These are phyloP conservation scores for Lasiurus cinereus DNA, from an alignment of 2,113 vertebrate genomes.

Conservation along the genomic window DNA sequence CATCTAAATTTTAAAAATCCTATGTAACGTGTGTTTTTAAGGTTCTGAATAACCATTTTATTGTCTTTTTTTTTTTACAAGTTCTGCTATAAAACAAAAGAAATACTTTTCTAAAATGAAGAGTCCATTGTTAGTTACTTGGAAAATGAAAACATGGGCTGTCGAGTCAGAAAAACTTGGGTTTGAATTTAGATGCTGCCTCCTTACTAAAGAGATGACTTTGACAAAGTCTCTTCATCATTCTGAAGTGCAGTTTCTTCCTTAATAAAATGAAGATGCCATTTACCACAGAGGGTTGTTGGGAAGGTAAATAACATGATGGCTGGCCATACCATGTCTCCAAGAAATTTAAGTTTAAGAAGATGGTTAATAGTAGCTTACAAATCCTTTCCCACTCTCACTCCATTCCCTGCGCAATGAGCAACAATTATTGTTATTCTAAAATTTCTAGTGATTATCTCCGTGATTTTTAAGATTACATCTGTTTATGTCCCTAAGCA, in stretches of 20 bases:
- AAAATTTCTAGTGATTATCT: conserved; percentile 10
- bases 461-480: neutral
- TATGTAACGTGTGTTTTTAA: neutral
- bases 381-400: neutral
- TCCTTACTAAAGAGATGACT: neutral
- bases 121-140: neutral
- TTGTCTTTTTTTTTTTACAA: neutral
- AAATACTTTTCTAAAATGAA: neutral
- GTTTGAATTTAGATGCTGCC: neutral
- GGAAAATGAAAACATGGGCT: neutral
- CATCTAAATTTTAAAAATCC: conserved; percentile 19
- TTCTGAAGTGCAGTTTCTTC: neutral
- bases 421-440: neutral
- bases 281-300: no score
- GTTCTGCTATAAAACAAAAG: conserved; percentile 16
- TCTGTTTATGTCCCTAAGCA: neutral
- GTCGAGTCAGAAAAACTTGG: neutral
- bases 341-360: neutral
- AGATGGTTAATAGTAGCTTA: neutral
- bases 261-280: neutral
- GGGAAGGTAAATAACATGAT: neutral
- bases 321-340: neutral
- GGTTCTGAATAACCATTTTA: neutral
- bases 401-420: neutral
- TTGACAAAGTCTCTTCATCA: neutral